Base-by-base conservation (phyloP, 2,113 vertebrate genomes). In the Tragelaphus buxtoni region DNA sequence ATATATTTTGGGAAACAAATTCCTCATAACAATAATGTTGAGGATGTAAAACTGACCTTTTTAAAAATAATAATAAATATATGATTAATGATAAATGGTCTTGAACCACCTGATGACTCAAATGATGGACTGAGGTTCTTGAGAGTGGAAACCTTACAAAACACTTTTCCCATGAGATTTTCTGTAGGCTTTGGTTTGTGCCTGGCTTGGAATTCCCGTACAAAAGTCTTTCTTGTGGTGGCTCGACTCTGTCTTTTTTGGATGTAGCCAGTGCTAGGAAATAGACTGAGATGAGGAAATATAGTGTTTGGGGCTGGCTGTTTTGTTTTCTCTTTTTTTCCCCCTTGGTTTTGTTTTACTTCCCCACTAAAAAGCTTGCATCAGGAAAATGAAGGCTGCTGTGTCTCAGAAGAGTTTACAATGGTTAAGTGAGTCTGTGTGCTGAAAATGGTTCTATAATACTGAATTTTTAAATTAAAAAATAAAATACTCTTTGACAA, bases 61-160 rank as follows among this genome's bases (percentile, higher is more conserved):
- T 77, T 0, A 53, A 80, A 96, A 90, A 77, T 61, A 86, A 77
- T 61, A 86, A 65, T 74, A 90, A 89, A 74, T 65, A 79, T 84
- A 30, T 79, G 63, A 80, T 87, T 72, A 93, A 9, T n/a, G 17
- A 65, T 9, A 39, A 55, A 69, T 47, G 61, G 49, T 61, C 14
- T 77, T 93, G 58, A 97, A 58, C 95, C 92, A 97, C 94, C 96
- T 98, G 72, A 90, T 94, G 79, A 93, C 79, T 96, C 74, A 94
- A 80, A 86, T 74, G 32, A 55, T 51, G 6, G 61, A 72, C 30
- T 26, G 14, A 30, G 6, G 35, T 91, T 88, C 47, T 69, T 61
- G 42, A 11, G 7, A 87, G 26, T 88, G 85, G 32, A 92, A 96
- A 80, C 18, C 61, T 85, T 81, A 47, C 16, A n/a, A 18, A 60